Evolutionary conservation across 2,113 vertebrate genomes (phyloP), one percentile per base, ranked within the genome.

Genomic region (Psilopogon haemacephalus): DNA sequence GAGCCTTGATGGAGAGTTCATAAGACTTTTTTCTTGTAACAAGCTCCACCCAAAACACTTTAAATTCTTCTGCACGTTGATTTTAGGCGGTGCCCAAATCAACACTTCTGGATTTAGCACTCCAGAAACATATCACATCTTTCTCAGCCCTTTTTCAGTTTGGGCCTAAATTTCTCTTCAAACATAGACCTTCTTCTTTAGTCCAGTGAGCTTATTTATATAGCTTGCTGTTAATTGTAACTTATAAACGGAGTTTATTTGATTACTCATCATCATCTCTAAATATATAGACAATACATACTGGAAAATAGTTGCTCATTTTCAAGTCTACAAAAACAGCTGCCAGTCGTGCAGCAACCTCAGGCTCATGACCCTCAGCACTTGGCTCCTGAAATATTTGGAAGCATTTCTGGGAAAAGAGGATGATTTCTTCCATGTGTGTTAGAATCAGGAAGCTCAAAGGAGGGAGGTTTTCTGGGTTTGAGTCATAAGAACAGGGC

Each of bases 41-140:
- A 3, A 63, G 15, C 37, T 71, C 54, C 23, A 50, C 63, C 27
- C 21, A 20, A 52, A 63, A 59, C 14, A 46, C 11, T 5, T 42
- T 13, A 6, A 52, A 18, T n/a, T 71, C 4, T 7, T 86, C 37
- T 38, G 14, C 32, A 8, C 12, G 42, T 33, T 60, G 64, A 14
- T 52, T 72, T 68, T 44, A 26, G 63, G 46, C 50, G 42, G 6
- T 67, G n/a, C 11, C 52, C 23, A 28, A 12, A 2, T 44, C 50
- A 50, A 1, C 17, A 6, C 15, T 3, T n/a, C 73, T 69, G 62
- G 38, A 46, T 38, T 84, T 44, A 71, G 32, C 48, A 68, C n/a
- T 6, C 54, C 48, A 26, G n/a, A 23, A 24, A 56, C 13, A 2
- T 3, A 23, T 3, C 38, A 7, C 2, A 0, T 23, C 18, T 42